Evolutionary conservation across 64 coral and sea anemone species (phyloP).

Genomic region (Orbicella faveolata): DNA sequence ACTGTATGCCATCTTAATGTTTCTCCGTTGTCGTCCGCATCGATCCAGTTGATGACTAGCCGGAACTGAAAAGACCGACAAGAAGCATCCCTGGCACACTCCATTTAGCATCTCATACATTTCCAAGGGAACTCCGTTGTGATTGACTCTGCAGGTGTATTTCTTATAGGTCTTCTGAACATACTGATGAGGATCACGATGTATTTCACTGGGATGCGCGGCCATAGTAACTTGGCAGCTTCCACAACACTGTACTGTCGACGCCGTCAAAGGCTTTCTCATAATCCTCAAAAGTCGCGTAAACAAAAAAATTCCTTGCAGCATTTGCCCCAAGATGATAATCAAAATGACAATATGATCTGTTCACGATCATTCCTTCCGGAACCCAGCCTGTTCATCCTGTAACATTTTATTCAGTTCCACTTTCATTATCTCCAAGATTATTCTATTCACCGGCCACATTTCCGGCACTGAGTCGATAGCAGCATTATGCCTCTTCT

Average conservation of each 20-base stretch:
- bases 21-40: neutral
- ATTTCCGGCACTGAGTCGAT: neutral
- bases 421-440: neutral
- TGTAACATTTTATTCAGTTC: neutral
- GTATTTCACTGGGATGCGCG: too few relatives aligned
- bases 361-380: neutral
- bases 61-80: constrained; percentile 15
- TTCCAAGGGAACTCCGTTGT: neutral
- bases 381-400: neutral
- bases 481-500: neutral
- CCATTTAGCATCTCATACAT: neutral
- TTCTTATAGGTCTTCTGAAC: neutral
- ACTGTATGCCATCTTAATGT: constrained; percentile 23
- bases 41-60: constrained; percentile 14
- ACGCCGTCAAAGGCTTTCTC: constrained; percentile 1
- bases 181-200: too few relatives aligned
- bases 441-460: constrained; percentile 5
- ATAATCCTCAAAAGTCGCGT: neutral
- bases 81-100: neutral
- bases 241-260: neutral
- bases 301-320: neutral
- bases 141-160: too few relatives aligned
- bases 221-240: neutral
- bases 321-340: neutral
- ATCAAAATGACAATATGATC: neutral